Evolutionary conservation across 2,888 invertebrate species (phyloP), one percentile per base, ranked within the genome.

Genomic region (Platycheirus rosarum): DNA sequence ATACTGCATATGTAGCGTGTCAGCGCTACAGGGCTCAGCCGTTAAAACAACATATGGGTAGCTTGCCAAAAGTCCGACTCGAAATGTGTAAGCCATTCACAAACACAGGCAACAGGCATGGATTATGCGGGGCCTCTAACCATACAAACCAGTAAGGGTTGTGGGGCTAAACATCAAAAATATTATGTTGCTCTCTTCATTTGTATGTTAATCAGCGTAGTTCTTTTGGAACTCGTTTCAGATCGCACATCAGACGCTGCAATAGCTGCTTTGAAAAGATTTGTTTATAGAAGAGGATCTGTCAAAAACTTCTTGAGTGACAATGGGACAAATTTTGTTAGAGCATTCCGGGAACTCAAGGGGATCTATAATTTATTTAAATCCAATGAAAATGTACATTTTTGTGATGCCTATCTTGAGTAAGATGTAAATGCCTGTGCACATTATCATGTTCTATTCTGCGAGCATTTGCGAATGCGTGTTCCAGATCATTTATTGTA

Each of bases 181-280:
- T 37, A 26, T 23, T 57, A 57, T 23, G 57, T 40, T 23, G 40
- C 57, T 40, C 40, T 55, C 1, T 37, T 57, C 23, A 40, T 57
- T 40, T 57, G 55, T 8, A 23, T 57, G 8, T 40, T 13, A 23
- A 44, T 13, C 7, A 5, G 42, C 7, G 42, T 18, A 44, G 8
- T 44, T 44, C 42, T 16, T 44, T 44, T 55, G 18, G 57, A 57
- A 57, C 57, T 57, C 23, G 57, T 42, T 13, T 57, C 57, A 11
- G 40, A 40, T 23, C 23, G 40, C 1, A 57, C 42, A 1, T 57
- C 40, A 23, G 57, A 13, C 23, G 40, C 57, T 26, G 23, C 13
- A 0, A 42, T 57, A 42, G 42, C 57, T 9, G 40, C 40, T 13
- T 42, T 57, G 7, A 57, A 42, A 57, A 40, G 42, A 9, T 57